phyloP scores from a whole-genome alignment of 2,113 vertebrate species.

The Vimba vimba region DNA sequence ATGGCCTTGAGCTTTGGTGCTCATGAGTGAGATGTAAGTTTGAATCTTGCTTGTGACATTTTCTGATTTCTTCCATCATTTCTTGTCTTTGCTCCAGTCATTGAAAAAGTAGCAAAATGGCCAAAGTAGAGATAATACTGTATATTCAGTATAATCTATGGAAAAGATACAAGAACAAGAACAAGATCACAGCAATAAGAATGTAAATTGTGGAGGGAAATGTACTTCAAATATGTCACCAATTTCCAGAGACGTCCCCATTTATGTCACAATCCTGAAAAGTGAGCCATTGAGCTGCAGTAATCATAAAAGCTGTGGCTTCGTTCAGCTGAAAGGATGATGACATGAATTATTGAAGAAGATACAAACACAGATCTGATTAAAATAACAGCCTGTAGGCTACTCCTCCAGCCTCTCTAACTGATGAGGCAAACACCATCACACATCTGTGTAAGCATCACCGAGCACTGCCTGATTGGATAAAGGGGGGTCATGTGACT shows the following conservation, averaged over 20 bases:
- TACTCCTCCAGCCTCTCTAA: conserved; percentile 16
- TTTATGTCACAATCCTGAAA: conserved; percentile 1
- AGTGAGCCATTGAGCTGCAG: conserved; percentile 25
- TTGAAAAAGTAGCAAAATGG: not conserved
- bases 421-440: conserved; percentile 50
- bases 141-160: not conserved
- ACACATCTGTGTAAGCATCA: conserved; percentile 57
- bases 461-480: conserved; percentile 57
- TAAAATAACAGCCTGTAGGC: conserved; percentile 45
- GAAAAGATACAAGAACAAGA: not conserved
- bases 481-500: conserved; percentile 63
- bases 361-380: conserved; percentile 44
- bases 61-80: not conserved
- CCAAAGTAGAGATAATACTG: not conserved
- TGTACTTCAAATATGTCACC: not conserved
- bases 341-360: conserved; percentile 49
- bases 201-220: not conserved
- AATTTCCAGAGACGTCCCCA: not conserved
- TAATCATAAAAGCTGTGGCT: conserved; percentile 42
- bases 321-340: conserved; percentile 12
- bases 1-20: too few relatives aligned
- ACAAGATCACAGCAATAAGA: not conserved
- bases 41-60: not conserved
- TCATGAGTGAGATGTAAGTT: not conserved
- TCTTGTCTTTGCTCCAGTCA: not conserved